Base-by-base conservation (phyloP, 2,113 vertebrate genomes). In the Proteles cristata region DNA sequence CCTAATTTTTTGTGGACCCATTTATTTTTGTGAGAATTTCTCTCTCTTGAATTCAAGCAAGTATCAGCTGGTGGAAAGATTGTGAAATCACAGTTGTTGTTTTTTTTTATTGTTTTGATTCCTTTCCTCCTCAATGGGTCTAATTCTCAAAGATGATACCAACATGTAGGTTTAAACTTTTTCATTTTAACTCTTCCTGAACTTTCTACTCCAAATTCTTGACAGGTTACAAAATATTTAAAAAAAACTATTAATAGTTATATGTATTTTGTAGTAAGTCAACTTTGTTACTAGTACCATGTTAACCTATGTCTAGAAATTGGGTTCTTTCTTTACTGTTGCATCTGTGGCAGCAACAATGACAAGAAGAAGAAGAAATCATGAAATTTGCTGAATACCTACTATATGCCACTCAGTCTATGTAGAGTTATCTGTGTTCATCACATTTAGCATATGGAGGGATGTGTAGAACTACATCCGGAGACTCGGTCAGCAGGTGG, bases 11-110 rank as follows among this genome's bases (percentile, higher is more conserved):
- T 84, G 28, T 0, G 1, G 12, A 8, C 61, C 85, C 68, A 11
- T 61, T 61, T 91, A 86, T 31, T 86, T 91, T 71, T 48, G 39
- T 17, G 33, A 33, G 33, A 25, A 58, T 77, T 71, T 63, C 33
- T 84, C 53, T 11, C 17, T 53, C 61, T 77, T 79, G 61, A 85
- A 45, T 90, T 90, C 73, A 95, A 95, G 39, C 31, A 91, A 71
- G 25, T 69, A 61, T 69, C 35, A 39, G 17, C 16, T 85, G 39
- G 61, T 61, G 33, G 39, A 73, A 71, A 91, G 39, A 86, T 25
- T 86, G 19, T 69, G 82, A 71, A 91, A 80, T 39, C 14, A 35
- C n/a, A 63, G 33, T 68, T 39, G 39, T 39, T 39, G 39, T 91
- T 79, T 76, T 71, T 71, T 63, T 26, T 45, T 79, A 43, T 55